Evolutionary conservation across 2,797 vertebrate species (phyloP).

Genomic region (Scomberomorus guttatus): DNA sequence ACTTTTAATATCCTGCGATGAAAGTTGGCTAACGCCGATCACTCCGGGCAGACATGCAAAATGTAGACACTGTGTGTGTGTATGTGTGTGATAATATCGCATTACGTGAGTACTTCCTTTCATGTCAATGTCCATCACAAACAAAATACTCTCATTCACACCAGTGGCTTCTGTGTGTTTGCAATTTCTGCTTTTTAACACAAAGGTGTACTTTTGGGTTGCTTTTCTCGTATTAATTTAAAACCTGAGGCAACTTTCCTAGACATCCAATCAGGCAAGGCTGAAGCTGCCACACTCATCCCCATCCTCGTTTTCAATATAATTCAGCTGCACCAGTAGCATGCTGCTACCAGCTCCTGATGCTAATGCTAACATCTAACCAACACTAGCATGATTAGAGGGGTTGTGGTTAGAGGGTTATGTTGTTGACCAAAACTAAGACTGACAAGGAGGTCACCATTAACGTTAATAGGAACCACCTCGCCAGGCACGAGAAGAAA

Average conservation of each 20-base stretch:
- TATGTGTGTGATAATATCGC: background rate
- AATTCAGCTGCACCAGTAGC: background rate
- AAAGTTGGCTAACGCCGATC: constrained; percentile 53
- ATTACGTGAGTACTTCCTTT: constrained; percentile 18
- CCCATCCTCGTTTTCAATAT: no score
- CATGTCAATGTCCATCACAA: constrained; percentile 15
- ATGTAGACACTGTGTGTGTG: background rate
- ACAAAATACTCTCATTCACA: constrained; percentile 21
- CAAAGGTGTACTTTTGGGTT: no score
- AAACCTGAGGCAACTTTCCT: background rate
- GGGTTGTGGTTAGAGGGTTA: no score
- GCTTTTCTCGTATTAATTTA: background rate
- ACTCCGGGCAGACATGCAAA: constrained; percentile 26
- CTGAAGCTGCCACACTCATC: no score
- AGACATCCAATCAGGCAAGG: no score
- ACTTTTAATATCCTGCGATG: constrained; percentile 71
- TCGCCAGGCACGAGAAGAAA: background rate
- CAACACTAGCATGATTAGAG: no score
- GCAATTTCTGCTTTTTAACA: background rate
- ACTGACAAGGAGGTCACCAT: background rate
- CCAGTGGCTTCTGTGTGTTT: background rate
- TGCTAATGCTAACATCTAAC: no score
- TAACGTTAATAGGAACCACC: background rate
- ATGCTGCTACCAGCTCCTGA: background rate
- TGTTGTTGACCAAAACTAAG: background rate